Conservation (phyloP, 2,113 vertebrate genomes). For the Apaloderma vittatum region DNA sequence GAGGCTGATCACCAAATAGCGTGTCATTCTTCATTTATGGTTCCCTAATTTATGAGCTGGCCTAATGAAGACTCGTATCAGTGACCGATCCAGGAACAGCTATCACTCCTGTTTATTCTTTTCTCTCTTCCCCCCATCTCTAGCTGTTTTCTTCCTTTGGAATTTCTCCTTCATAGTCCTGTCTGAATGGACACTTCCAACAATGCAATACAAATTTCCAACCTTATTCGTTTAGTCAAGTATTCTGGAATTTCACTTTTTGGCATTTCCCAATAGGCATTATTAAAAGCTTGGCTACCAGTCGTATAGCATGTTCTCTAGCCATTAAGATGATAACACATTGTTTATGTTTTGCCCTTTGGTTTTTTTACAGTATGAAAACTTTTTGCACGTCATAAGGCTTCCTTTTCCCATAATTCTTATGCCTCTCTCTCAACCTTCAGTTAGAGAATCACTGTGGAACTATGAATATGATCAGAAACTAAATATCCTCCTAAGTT, state of each 20-base stretch:
- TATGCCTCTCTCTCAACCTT: neutral
- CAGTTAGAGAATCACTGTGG: neutral
- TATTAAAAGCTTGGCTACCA: neutral
- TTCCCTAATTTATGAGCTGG: neutral
- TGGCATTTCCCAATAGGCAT: neutral
- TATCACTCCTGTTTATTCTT: too few species aligned
- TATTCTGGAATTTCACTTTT: neutral
- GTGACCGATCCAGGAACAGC: neutral
- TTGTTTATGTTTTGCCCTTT: neutral
- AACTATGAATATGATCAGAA: neutral
- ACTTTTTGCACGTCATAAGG: neutral
- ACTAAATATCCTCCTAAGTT: neutral
- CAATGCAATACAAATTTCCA: fast-evolving
- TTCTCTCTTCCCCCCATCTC: too few species aligned
- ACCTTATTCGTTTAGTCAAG: too few species aligned
- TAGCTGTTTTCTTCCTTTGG: neutral
- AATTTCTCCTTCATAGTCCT: neutral
- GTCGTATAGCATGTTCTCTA: fast-evolving
- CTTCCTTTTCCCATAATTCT: neutral
- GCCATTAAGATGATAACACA: neutral
- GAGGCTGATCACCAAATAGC: neutral
- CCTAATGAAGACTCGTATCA: fast-evolving
- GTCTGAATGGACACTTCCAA: neutral
- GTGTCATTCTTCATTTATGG: fast-evolving
- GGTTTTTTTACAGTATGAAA: neutral